Base-by-base conservation (phyloP, 2,888 invertebrate genomes). In the Glomeris marginata region DNA sequence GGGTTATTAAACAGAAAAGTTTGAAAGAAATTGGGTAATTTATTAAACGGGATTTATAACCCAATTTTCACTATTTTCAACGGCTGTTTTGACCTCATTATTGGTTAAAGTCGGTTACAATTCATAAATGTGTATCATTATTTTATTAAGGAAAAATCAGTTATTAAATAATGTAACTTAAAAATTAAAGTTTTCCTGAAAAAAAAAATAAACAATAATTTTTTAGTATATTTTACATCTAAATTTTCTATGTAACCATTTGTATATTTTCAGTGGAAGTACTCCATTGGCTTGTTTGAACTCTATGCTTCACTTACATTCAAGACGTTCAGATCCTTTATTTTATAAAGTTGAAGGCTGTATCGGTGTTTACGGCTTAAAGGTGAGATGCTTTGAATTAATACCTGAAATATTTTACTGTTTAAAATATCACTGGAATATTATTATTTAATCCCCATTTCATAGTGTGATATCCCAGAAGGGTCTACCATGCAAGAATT, bases 11-110 rank as follows among this genome's bases (percentile, higher is more conserved):
- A 41, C 50, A 52, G 40, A 52, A 54, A 46, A 56, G 54, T 21
- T 45, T 58, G 34, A 58, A 58, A 35, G 58, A 58, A 49, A 51
- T 57, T 11, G 57, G 58, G 58, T 58, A 51, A 41, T 37, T 46
- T 6, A 37, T 1, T n/a, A n/a, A n/a, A n/a, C n/a, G n/a, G n/a
- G n/a, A n/a, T n/a, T n/a, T n/a, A n/a, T n/a, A n/a, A n/a, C n/a
- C n/a, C n/a, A n/a, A n/a, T n/a, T n/a, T n/a, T n/a, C n/a, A n/a
- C n/a, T n/a, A n/a, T n/a, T n/a, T n/a, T n/a, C n/a, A n/a, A n/a
- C n/a, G n/a, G n/a, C n/a, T n/a, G n/a, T n/a, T n/a, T n/a, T n/a
- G n/a, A n/a, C n/a, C n/a, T n/a, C n/a, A n/a, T n/a, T n/a, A n/a
- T n/a, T n/a, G n/a, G n/a, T n/a, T n/a, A n/a, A n/a, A n/a, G n/a